These are phyloP conservation scores for Clostera curtula DNA, from an alignment of 2,888 invertebrate genomes.

Conservation along the genomic window DNA sequence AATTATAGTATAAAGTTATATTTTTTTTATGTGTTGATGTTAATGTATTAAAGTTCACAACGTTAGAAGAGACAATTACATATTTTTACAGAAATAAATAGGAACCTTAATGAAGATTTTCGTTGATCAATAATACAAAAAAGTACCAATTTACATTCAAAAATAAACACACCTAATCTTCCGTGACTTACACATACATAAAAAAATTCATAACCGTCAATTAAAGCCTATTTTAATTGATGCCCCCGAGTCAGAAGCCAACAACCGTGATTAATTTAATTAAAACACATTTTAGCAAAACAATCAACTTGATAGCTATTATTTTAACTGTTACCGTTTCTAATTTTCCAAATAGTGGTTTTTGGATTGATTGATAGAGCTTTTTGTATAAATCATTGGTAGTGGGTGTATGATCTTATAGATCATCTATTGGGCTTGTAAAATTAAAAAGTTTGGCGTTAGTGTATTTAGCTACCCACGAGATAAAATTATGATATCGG, in stretches of 20 bases:
- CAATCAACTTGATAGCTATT: slow-evolving; percentile 6
- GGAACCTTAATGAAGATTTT: too few relatives aligned
- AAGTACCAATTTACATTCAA: neutral
- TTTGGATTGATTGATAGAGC: slow-evolving; percentile 2
- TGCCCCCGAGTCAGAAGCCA: slow-evolving; percentile 2
- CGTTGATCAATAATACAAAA: too few relatives aligned
- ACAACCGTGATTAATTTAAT: slow-evolving; percentile 1
- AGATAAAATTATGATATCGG: too few relatives aligned
- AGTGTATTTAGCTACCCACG: too few relatives aligned
- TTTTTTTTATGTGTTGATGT: too few relatives aligned
- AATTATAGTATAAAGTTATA: too few relatives aligned
- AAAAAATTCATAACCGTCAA: neutral
- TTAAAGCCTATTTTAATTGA: slow-evolving; percentile 1
- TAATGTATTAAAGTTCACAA: too few relatives aligned
- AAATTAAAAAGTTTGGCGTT: too few relatives aligned
- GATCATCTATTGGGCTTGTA: too few relatives aligned
- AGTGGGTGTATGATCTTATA: too few relatives aligned
- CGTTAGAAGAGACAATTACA: too few relatives aligned
- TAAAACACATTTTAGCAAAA: slow-evolving; percentile 3
- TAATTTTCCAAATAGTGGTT: slow-evolving; percentile 2
- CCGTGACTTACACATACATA: neutral
- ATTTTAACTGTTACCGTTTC: slow-evolving; percentile 14
- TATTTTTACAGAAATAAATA: too few relatives aligned
- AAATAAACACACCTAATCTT: neutral
- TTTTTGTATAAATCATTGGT: neutral